A percentile compares a stretch with the other conserved stretches of the same genome.
Evolutionary conservation across 2,888 invertebrate genomes (phyloP).

Genomic region (Sclerodermus sp.): DNA sequence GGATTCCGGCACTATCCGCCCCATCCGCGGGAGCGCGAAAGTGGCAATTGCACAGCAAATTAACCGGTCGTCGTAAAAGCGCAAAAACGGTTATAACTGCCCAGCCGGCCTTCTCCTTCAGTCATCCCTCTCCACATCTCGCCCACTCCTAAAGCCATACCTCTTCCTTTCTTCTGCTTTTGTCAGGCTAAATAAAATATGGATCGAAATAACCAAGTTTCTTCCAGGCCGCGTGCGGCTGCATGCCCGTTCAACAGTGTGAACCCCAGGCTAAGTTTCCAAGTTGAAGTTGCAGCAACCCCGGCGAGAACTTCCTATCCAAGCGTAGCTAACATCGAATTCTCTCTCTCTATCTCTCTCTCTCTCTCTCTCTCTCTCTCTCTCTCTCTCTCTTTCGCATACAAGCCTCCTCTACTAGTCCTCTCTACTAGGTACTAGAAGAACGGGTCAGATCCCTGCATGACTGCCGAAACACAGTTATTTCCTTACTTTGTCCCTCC

Average conservation of each 20-base stretch:
- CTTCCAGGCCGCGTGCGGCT: constrained; percentile 8
- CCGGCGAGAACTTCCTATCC: constrained; percentile 36
- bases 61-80: constrained; percentile 27
- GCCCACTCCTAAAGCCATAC: constrained; percentile 5
- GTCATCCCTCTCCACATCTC: background rate
- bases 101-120: constrained; percentile 8
- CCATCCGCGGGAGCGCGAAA: constrained; percentile 14
- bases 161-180: constrained; percentile 7
- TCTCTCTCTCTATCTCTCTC: constrained; percentile 3
- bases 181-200: constrained; percentile 42
- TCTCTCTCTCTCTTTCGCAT: constrained; percentile 5
- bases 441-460: too few species aligned
- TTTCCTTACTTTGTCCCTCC: constrained; percentile 1
- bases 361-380: too few species aligned
- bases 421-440: background rate
- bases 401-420: constrained; percentile 8
- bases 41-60: constrained; percentile 32
- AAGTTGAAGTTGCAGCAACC: constrained; percentile 33
- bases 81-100: constrained; percentile 27
- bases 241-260: constrained; percentile 11
- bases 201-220: constrained; percentile 36
- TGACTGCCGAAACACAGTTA: background rate
- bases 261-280: constrained; percentile 30
- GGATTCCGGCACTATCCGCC: constrained; percentile 17
- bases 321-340: constrained; percentile 33